These are phyloP conservation scores for Saturnia japonica DNA, from an alignment of 2,888 invertebrate species.

Conservation along the genomic window DNA sequence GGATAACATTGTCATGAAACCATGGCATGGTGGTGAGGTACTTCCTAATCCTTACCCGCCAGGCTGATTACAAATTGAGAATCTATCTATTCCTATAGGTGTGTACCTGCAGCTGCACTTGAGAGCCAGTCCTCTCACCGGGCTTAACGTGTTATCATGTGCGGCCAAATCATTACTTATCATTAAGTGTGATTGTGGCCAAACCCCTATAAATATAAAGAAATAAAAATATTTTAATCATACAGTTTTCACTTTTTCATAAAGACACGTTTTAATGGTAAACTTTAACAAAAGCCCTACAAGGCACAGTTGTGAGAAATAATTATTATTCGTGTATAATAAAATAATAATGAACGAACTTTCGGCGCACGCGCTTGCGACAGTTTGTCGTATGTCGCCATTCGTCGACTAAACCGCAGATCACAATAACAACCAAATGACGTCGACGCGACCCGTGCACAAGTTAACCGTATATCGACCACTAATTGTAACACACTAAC, in stretches of 20 bases:
- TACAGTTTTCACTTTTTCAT: background rate
- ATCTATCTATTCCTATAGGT: no score
- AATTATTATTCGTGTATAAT: background rate
- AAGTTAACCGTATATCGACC: slow-evolving; percentile 46
- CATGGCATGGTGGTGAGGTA: no score
- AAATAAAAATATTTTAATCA: no score
- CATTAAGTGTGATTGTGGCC: no score
- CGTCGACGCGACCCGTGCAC: slow-evolving; percentile 30
- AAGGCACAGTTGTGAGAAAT: background rate
- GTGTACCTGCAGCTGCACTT: no score
- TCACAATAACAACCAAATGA: slow-evolving; percentile 51
- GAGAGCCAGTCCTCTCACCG: no score
- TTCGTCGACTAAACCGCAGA: slow-evolving; percentile 38
- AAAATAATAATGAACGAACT: slow-evolving; percentile 26
- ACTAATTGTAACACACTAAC: slow-evolving; percentile 63
- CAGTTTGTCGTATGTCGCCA: slow-evolving; percentile 38
- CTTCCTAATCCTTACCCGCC: no score
- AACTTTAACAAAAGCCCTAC: background rate
- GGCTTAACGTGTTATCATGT: no score
- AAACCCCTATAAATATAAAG: no score
- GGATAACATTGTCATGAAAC: no score
- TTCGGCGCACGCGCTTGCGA: slow-evolving; percentile 29
- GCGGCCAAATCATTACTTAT: no score
- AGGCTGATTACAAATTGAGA: no score
- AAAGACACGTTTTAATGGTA: background rate